Base-by-base conservation (phyloP, 2,113 vertebrate species). In the Planiliza haematocheilus region DNA sequence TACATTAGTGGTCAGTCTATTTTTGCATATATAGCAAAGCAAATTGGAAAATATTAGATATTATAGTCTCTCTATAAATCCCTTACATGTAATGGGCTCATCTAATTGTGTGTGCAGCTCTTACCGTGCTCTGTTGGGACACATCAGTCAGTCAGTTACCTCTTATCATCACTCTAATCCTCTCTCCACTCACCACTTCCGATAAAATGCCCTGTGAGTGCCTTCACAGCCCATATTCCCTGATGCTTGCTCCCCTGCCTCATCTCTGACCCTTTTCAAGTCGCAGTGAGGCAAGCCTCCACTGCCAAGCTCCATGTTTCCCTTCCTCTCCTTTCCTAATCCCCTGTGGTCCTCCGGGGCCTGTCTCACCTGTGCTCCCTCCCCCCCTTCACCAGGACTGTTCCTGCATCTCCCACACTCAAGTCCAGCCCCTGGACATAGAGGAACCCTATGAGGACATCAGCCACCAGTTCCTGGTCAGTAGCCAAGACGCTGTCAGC, bases 381-480 rank as follows among this genome's bases (percentile, higher is more conserved):
- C 51, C 73, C 58, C 80, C 73, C 79, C 83, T 75, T 67, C 79
- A 80, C 82, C 78, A 99, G 98, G 97, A 97, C 92, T 98, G 97
- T 93, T 97, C 96, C 94, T 99, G 97, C 87, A 95, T 98, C 94
- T 96, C 96, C 78, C 95, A 95, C 90, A 94, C 96, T 82, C 95
- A 92, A 85, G 95, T 99, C 92, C 96, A 97, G 94, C 89, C 96
- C 66, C 92, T 99, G 89, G 94, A 92, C 92, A 90, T 93, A 88
- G 95, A 96, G 89, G 96, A 96, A 71, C 92, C 92, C 48, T 97
- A 96, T 88, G 95, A 95, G 86, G 94, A 93, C 91, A 94, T 93
- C 88, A 84, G 93, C 86, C 94, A 90, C 84, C 95, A 95, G 68
- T 93, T 91, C 82, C 92, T 94, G 96, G 98, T 99, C 93, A 96